A percentile compares a stretch with the other conserved stretches of the same genome.
phyloP scores from a whole-genome alignment of 2,888 invertebrate species.

The Criorhina ranunculi region DNA sequence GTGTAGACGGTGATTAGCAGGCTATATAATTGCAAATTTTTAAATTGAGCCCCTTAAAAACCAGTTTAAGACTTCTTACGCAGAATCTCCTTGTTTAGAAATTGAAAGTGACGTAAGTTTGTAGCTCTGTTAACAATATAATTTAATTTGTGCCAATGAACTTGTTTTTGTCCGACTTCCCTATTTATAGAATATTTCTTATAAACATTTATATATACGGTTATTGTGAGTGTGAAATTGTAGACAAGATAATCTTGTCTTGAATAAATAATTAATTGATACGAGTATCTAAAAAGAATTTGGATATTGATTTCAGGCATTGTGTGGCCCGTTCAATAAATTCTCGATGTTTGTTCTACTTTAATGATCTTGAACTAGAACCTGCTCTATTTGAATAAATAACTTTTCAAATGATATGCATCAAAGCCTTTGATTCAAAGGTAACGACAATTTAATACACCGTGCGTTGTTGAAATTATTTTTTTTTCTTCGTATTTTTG shows the following conservation, averaged over 20 bases:
- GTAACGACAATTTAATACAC: slow-evolving; percentile 1
- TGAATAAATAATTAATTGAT: not conserved
- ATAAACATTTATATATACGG: not conserved
- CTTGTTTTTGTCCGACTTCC: not conserved
- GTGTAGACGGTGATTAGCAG: no score
- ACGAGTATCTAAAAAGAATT: not conserved
- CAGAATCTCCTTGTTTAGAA: not conserved
- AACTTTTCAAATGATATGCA: not conserved
- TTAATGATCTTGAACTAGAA: slow-evolving; percentile 8
- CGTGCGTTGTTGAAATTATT: no score
- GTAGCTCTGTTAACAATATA: not conserved
- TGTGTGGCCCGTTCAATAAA: not conserved
- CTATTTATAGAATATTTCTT: not conserved
- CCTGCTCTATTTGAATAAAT: not conserved
- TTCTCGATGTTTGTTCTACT: slow-evolving; percentile 3
- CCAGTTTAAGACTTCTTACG: not conserved
- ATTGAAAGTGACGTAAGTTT: not conserved
- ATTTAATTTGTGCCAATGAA: slow-evolving; percentile 2
- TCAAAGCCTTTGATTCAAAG: not conserved
- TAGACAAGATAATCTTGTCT: not conserved
- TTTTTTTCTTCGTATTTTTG: no score
- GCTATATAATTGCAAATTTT: no score
- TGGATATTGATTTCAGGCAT: not conserved
- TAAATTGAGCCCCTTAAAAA: no score
- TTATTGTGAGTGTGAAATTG: slow-evolving; percentile 1